Evolutionary conservation across 2,888 invertebrate genomes (phyloP).

Genomic region (Eupsilia transversa): DNA sequence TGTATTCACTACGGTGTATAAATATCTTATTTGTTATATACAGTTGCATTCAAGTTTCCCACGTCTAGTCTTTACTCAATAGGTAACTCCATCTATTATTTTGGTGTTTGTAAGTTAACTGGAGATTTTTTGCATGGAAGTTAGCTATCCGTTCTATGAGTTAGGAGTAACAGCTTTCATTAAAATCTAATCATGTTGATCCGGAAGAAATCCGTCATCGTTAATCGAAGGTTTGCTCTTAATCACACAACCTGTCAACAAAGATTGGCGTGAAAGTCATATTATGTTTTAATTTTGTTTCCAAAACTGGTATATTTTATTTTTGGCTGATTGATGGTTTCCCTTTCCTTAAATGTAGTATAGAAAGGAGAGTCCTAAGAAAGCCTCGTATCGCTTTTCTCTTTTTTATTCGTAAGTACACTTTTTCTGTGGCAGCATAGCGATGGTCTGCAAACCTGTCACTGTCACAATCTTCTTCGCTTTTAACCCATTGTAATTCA

Average conservation of each 20-base stretch:
- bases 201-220: slow-evolving; percentile 69
- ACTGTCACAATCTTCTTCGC: slow-evolving; percentile 51
- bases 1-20: slow-evolving; percentile 50
- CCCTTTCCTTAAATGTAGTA: slow-evolving; percentile 43
- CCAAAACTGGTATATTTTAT: slow-evolving; percentile 39
- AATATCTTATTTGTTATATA: slow-evolving; percentile 53
- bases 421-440: slow-evolving; percentile 26
- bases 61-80: slow-evolving; percentile 27
- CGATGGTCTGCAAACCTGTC: slow-evolving; percentile 24
- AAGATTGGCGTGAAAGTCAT: slow-evolving; percentile 55
- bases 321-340: slow-evolving; percentile 46
- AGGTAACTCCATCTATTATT: background rate
- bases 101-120: background rate
- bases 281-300: slow-evolving; percentile 50
- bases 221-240: slow-evolving; percentile 55
- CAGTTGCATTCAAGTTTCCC: slow-evolving; percentile 35
- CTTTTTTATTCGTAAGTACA: slow-evolving; percentile 23
- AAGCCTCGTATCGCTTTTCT: slow-evolving; percentile 22
- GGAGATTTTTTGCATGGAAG: slow-evolving; percentile 1
- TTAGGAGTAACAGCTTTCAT: slow-evolving; percentile 46
- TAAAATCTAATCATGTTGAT: slow-evolving; percentile 56
- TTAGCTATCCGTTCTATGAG: slow-evolving; percentile 22
- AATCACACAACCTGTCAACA: slow-evolving; percentile 51
- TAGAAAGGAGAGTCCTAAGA: slow-evolving; percentile 41
- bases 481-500: slow-evolving; percentile 48